Percentiles rank a stretch among this genome's conserved stretches.
These are phyloP conservation scores for Xerus rutilus DNA, from an alignment of 2,797 vertebrate species.

Conservation along the genomic window DNA sequence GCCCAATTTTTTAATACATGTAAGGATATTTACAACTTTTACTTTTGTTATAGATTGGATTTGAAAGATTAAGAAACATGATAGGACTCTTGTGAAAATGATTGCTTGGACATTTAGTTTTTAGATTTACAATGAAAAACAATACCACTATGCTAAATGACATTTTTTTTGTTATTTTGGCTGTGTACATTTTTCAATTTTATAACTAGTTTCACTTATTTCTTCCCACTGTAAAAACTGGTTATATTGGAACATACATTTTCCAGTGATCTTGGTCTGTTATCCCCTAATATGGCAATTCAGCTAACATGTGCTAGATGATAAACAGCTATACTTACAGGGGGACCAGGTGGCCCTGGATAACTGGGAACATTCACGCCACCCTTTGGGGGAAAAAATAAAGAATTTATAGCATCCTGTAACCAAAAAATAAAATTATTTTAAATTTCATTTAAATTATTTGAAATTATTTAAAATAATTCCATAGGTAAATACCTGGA, in stretches of 20 bases:
- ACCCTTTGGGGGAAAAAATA: constrained; percentile 88
- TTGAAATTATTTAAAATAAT: not conserved
- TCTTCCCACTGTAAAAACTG: not conserved
- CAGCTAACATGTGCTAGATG: not conserved
- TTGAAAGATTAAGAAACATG: constrained; percentile 26
- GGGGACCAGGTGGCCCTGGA: constrained; percentile 94
- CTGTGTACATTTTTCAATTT: not conserved
- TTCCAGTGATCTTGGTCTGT: not conserved
- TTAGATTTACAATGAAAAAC: constrained; percentile 26
- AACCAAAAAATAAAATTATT: not conserved
- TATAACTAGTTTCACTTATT: constrained; percentile 17
- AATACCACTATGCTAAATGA: not conserved
- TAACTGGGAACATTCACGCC: constrained; percentile 90
- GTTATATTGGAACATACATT: not conserved
- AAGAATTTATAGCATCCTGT: constrained; percentile 61
- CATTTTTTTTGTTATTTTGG: constrained; percentile 19
- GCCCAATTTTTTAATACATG: not conserved
- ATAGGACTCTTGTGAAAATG: not conserved
- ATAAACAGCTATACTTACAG: constrained; percentile 89
- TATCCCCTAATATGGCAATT: not conserved
- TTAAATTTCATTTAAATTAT: too few relatives aligned
- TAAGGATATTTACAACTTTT: not conserved
- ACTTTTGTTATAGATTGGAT: constrained; percentile 6
- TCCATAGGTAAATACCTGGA: constrained; percentile 93
- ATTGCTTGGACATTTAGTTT: not conserved